Conservation (phyloP, 53 echinoderm and acorn worm species). For the Holothuria scabra region DNA sequence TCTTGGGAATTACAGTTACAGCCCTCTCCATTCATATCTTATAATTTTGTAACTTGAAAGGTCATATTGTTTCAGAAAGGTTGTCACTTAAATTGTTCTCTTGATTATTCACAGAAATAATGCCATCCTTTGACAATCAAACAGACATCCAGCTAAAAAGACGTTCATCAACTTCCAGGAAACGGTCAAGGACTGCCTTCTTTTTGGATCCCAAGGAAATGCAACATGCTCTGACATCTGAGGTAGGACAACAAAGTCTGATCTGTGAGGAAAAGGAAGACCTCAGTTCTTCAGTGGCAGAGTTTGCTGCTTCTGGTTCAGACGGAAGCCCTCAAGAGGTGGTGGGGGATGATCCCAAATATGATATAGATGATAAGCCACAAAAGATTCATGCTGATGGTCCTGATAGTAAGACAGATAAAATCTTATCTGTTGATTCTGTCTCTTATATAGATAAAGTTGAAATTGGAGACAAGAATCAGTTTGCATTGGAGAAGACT, state of each 20-base stretch:
- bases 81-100: too few relatives aligned
- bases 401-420: too few relatives aligned
- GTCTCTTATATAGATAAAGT: too few relatives aligned
- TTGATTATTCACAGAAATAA: too few relatives aligned
- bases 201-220: slow-evolving; percentile 54
- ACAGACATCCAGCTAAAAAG: background rate
- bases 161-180: slow-evolving; percentile 12
- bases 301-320: background rate
- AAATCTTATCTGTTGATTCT: too few relatives aligned
- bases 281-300: background rate
- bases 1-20: too few relatives aligned
- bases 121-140: too few relatives aligned
- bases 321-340: background rate
- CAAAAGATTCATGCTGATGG: background rate
- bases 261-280: slow-evolving; percentile 13
- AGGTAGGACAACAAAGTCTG: background rate
- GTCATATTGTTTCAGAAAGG: too few relatives aligned
- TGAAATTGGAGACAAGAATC: background rate
- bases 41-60: too few relatives aligned
- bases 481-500: slow-evolving; percentile 36
- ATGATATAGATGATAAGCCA: background rate
- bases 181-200: slow-evolving; percentile 41
- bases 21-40: too few relatives aligned
- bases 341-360: too few relatives aligned
- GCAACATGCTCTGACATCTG: slow-evolving; percentile 36